Percentiles rank a stretch among this genome's conserved stretches.
phyloP scores from a whole-genome alignment of 1,140 invertebrate genomes.

The Drosophila baimaii region DNA sequence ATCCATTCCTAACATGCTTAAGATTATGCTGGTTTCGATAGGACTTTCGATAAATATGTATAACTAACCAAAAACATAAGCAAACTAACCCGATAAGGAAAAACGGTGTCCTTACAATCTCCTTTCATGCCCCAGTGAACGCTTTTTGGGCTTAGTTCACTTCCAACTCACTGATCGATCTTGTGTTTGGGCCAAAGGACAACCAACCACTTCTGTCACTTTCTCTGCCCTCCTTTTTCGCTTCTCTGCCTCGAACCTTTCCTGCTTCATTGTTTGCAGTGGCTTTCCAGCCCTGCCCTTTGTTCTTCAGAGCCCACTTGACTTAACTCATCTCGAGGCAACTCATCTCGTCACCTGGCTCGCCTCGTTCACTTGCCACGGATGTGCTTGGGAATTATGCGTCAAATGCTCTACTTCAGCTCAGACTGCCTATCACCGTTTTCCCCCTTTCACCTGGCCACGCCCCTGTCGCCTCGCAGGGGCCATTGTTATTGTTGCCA shows the following conservation, averaged over 20 bases:
- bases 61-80: neutral
- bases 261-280: slow-evolving; percentile 18
- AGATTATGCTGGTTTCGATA: neutral
- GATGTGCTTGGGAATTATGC: slow-evolving; percentile 75
- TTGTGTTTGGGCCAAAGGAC: slow-evolving; percentile 6
- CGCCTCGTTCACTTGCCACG: slow-evolving; percentile 21
- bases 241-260: neutral
- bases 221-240: neutral
- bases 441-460: neutral
- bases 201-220: neutral
- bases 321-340: slow-evolving; percentile 39
- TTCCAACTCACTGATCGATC: slow-evolving; percentile 14
- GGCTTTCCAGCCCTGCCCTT: slow-evolving; percentile 12
- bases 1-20: neutral
- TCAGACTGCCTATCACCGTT: slow-evolving; percentile 23
- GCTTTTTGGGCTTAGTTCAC: neutral
- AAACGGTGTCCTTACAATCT: neutral
- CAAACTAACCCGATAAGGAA: neutral
- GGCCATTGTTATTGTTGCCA: slow-evolving; percentile 66
- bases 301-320: slow-evolving; percentile 28
- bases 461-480: too few species aligned
- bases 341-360: slow-evolving; percentile 44
- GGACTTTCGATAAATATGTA: neutral
- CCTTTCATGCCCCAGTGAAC: neutral
- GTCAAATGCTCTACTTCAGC: slow-evolving; percentile 67